Evolutionary conservation across 2,888 invertebrate genomes (phyloP).

Genomic region (Microctonus brassicae): DNA sequence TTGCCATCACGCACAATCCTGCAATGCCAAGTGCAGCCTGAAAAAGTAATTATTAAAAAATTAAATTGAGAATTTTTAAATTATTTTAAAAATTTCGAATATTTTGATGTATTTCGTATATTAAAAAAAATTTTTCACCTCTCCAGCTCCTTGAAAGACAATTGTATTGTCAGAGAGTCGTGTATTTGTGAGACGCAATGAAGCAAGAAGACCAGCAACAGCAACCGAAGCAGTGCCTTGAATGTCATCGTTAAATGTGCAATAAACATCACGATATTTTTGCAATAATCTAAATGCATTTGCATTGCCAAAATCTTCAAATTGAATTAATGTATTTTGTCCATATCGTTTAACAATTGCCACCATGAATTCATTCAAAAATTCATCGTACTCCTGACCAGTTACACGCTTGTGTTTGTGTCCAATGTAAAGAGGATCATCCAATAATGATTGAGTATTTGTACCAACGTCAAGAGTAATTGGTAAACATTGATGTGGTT

Average conservation of each 20-base stretch:
- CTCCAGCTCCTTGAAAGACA: constrained; percentile 97
- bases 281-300: constrained; percentile 95
- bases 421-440: constrained; percentile 97
- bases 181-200: constrained; percentile 86
- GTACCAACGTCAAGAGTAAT: constrained; percentile 96
- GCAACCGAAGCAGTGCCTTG: constrained; percentile 98
- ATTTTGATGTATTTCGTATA: no score
- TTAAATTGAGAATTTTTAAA: neutral
- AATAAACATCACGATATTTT: constrained; percentile 89
- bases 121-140: constrained; percentile 72
- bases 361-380: constrained; percentile 97
- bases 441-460: constrained; percentile 85
- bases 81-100: no score
- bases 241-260: constrained; percentile 99
- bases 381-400: constrained; percentile 90
- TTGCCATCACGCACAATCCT: constrained; percentile 90
- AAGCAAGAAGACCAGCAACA: constrained; percentile 92
- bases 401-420: constrained; percentile 86
- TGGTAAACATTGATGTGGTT: constrained; percentile 95
- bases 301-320: constrained; percentile 98
- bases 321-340: constrained; percentile 89
- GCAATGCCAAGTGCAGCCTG: constrained; percentile 96
- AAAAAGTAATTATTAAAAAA: constrained; percentile 28
- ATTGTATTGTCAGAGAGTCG: constrained; percentile 87
- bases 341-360: constrained; percentile 89